Conservation (phyloP, 2,113 vertebrate genomes). For the Pygoscelis antarcticus region DNA sequence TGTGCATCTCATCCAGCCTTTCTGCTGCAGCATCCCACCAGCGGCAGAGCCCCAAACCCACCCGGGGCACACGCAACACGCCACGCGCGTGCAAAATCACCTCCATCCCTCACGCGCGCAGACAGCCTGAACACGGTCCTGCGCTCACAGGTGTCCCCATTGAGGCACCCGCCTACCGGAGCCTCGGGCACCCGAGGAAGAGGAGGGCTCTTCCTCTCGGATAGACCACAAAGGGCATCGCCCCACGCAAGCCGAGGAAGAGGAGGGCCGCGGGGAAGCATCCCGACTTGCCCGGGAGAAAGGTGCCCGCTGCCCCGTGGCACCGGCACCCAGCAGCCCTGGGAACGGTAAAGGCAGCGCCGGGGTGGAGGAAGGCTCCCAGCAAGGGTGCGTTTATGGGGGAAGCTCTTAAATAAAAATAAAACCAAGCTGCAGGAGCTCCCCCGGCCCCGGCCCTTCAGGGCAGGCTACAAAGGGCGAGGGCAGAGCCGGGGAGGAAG, state of each 20-base stretch:
- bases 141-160: rapidly evolving
- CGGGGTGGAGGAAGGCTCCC: background rate
- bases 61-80: rapidly evolving
- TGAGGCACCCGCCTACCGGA: background rate
- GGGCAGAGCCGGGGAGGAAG: background rate
- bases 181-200: background rate
- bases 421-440: background rate
- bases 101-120: rapidly evolving
- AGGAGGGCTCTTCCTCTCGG: background rate
- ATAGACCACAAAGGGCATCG: rapidly evolving
- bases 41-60: background rate
- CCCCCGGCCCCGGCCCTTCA: rapidly evolving
- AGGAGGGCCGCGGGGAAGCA: rapidly evolving
- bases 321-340: background rate
- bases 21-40: background rate
- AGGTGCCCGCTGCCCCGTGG: rapidly evolving
- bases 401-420: background rate
- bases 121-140: rapidly evolving
- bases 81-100: rapidly evolving
- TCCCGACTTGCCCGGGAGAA: rapidly evolving
- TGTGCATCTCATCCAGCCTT: background rate
- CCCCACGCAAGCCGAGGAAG: background rate
- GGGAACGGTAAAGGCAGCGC: rapidly evolving
- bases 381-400: rapidly evolving
- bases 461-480: background rate